Base-by-base conservation (phyloP, 2,113 vertebrate genomes). In the Tupaia chinensis region DNA sequence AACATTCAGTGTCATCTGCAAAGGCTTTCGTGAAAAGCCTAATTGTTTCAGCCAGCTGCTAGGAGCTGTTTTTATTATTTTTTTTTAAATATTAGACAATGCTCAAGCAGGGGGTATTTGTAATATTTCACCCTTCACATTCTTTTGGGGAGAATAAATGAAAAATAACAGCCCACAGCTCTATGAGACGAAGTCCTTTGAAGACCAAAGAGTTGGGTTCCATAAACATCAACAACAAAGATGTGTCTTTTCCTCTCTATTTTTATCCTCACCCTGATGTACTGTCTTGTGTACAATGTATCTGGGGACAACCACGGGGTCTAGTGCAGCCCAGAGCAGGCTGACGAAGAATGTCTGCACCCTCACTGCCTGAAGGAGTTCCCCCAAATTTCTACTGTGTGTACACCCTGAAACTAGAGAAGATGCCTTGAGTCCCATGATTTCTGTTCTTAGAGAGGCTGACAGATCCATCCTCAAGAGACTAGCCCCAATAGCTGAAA, bases 11-110 rank as follows among this genome's bases (percentile, higher is more conserved):
- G 98, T 98, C 98, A 98, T 98, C 98, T 98, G 98, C 96, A 98
- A 98, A 98, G 95, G 82, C 98, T 98, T 98, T 97, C 97, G 98
- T 98, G 98, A 98, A 98, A 97, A 98, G 98, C 93, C 77, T 98
- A 98, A 98, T 98, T 99, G 98, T 98, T 99, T 98, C 96, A 98
- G 97, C 97, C 98, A 99, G 98, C 98, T 99, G 98, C 97, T 98
- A 97, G 92, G 93, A 97, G 95, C 97, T 98, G 97, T 98, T 99
- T 99, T 98, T 97, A 98, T 98, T 98, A 98, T 98, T 98, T 98
- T 98, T 96, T 98, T 97, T 8, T 1, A 87, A 93, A 98, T 98
- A 98, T 98, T 98, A 98, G 98, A 98, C 98, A 98, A 98, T 97
- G 95, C 97, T 86, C 79, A 97, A 97, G 93, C 96, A 82, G 98